Evolutionary conservation across 2,888 invertebrate species (phyloP).

Genomic region (Spisula subtruncata): DNA sequence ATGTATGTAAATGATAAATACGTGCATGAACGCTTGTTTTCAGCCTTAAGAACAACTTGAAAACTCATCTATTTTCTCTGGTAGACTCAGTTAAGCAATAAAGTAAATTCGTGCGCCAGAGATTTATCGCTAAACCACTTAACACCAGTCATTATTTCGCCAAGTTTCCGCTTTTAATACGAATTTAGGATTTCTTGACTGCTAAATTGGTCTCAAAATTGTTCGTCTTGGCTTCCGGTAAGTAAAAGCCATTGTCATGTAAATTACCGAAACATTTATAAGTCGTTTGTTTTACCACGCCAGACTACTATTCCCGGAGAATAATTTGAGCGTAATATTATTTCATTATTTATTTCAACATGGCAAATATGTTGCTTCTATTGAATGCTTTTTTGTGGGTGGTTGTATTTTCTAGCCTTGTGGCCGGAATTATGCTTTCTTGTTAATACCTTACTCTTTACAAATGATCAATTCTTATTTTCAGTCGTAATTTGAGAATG

Average conservation of each 20-base stretch:
- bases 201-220: neutral
- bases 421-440: no score
- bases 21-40: neutral
- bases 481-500: no score
- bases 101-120: neutral
- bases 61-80: conserved; percentile 9
- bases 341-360: no score
- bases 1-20: no score
- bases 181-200: neutral
- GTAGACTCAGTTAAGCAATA: neutral
- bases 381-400: no score
- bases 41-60: neutral
- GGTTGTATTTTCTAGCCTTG: no score
- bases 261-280: neutral
- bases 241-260: conserved; percentile 10
- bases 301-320: neutral
- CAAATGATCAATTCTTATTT: no score
- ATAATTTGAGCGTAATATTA: no score
- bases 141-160: neutral
- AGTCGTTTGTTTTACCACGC: neutral
- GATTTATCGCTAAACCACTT: conserved; percentile 24
- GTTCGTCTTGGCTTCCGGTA: neutral
- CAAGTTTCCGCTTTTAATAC: neutral
- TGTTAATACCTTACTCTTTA: no score
- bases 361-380: no score